A percentile compares a stretch with the other conserved stretches of the same genome.
phyloP scores from a whole-genome alignment of 2,888 invertebrate species.

The Phortica okadai region DNA sequence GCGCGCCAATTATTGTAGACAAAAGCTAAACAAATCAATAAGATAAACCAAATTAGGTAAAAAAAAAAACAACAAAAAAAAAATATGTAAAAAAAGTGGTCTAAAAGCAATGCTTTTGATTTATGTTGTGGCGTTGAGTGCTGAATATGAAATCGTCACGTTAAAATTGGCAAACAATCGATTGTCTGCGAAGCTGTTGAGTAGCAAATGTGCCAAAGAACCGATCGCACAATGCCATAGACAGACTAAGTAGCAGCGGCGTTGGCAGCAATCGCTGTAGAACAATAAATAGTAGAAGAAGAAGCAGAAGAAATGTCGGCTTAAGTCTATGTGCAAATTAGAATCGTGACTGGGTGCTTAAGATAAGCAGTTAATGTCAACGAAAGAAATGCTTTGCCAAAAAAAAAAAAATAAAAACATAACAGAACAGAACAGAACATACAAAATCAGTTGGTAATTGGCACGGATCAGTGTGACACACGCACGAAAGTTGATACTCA shows the following conservation, averaged over 20 bases:
- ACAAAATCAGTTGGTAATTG: background rate
- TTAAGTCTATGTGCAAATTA: constrained; percentile 60
- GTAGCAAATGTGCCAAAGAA: constrained; percentile 4
- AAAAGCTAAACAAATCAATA: no score
- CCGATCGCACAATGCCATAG: background rate
- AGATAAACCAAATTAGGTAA: background rate
- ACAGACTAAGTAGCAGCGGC: background rate
- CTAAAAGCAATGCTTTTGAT: constrained; percentile 54
- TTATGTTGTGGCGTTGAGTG: constrained; percentile 66
- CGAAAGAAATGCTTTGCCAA: background rate
- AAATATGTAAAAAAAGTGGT: background rate
- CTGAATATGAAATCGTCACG: constrained; percentile 64
- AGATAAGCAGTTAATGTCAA: constrained; percentile 54
- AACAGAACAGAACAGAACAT: background rate
- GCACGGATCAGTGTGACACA: background rate
- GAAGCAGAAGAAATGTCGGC: constrained; percentile 20
- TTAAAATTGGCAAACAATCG: background rate
- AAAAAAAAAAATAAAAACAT: background rate
- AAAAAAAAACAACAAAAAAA: background rate
- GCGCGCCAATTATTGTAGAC: no score
- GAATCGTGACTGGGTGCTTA: constrained; percentile 70
- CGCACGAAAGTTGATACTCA: background rate
- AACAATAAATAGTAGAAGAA: background rate
- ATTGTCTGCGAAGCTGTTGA: background rate
- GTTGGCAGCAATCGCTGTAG: background rate